A percentile compares a stretch with the other conserved stretches of the same genome.
phyloP scores from a whole-genome alignment of 2,113 vertebrate species.

The Stigmatopora argus region DNA sequence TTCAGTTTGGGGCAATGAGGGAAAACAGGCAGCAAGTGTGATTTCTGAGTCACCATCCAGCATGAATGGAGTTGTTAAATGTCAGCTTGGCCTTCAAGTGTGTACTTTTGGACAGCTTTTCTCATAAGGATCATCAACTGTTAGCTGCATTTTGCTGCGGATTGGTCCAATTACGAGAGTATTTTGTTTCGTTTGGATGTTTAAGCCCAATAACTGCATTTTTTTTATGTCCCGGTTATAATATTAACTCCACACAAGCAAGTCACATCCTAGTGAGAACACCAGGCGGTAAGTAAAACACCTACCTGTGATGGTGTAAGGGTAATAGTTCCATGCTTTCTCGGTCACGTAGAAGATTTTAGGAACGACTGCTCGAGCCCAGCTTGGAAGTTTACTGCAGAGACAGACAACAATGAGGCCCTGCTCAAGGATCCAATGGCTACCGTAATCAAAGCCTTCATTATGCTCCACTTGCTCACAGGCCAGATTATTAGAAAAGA shows the following conservation, averaged over 20 bases:
- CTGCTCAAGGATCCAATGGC: slow-evolving; percentile 7
- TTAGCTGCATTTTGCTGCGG: neutral
- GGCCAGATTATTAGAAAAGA: neutral
- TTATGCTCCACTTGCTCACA: slow-evolving; percentile 12
- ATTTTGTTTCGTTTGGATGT: neutral
- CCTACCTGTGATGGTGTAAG: slow-evolving; percentile 96
- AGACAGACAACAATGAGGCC: slow-evolving; percentile 24
- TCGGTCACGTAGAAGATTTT: slow-evolving; percentile 99
- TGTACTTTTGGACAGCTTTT: neutral
- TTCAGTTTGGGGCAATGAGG: neutral
- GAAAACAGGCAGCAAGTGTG: slow-evolving; percentile 10
- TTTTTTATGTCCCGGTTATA: neutral
- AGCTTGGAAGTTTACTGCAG: slow-evolving; percentile 91
- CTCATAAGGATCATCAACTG: neutral
- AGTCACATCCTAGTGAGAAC: neutral
- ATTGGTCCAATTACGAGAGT: neutral
- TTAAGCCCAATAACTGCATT: neutral
- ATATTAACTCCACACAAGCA: neutral
- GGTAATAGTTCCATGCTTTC: slow-evolving; percentile 99
- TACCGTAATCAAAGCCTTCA: slow-evolving; percentile 16
- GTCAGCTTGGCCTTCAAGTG: neutral
- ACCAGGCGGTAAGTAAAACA: neutral
- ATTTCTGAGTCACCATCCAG: neutral
- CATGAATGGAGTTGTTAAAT: slow-evolving; percentile 1
- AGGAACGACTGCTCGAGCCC: slow-evolving; percentile 95